Percentiles rank a stretch among this genome's conserved stretches.
Conservation (phyloP, 2,113 vertebrate species). For the Dunckerocampus dactyliophorus region DNA sequence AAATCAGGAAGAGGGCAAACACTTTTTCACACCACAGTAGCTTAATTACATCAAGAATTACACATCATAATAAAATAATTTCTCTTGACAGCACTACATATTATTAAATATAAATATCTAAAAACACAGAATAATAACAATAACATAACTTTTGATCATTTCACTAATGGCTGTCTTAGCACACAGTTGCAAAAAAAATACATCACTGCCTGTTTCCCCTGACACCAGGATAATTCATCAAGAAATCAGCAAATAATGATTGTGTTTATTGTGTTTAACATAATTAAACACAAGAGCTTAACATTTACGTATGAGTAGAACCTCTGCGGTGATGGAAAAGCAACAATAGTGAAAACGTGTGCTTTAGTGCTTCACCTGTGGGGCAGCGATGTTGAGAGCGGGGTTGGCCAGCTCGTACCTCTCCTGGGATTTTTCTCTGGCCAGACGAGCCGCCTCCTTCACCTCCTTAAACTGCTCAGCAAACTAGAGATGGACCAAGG, state of each 20-base stretch:
- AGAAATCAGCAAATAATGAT: background rate
- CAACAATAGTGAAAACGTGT: background rate
- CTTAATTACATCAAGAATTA: too few relatives aligned
- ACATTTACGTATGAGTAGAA: background rate
- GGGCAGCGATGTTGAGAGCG: slow-evolving; percentile 80
- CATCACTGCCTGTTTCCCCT: background rate
- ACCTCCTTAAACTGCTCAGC: slow-evolving; percentile 93
- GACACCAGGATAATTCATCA: background rate
- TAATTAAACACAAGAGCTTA: too few relatives aligned
- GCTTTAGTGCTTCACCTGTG: slow-evolving; percentile 77
- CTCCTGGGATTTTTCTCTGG: slow-evolving; percentile 93
- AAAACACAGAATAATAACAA: background rate
- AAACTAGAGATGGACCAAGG: slow-evolving; percentile 70
- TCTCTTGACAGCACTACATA: too few relatives aligned
- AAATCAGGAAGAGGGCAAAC: too few relatives aligned
- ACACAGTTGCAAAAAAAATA: background rate
- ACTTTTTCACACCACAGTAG: too few relatives aligned
- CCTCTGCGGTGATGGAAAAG: too few relatives aligned
- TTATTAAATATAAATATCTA: background rate
- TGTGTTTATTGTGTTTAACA: too few relatives aligned
- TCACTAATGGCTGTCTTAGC: background rate
- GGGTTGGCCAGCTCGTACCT: slow-evolving; percentile 88
- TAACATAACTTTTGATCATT: background rate
- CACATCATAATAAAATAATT: too few relatives aligned
- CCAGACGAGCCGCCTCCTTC: slow-evolving; percentile 87